phyloP scores from a whole-genome alignment of 2,113 vertebrate species.

The Talpa occidentalis region DNA sequence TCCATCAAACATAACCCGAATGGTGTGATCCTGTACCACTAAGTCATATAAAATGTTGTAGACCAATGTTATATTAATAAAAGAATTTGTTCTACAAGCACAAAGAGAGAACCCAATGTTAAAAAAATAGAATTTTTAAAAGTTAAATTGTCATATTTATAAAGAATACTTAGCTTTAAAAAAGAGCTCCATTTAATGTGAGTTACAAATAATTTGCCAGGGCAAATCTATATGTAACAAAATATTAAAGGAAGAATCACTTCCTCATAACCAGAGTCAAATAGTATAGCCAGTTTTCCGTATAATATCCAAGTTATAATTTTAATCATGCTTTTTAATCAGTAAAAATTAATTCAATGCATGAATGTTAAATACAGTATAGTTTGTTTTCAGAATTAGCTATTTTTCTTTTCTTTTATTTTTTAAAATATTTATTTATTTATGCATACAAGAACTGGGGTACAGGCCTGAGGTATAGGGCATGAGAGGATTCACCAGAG shows the following conservation, averaged over 20 bases:
- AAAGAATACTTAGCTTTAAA: slow-evolving; percentile 29
- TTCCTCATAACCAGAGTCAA: slow-evolving; percentile 7
- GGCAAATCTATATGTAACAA: slow-evolving; percentile 11
- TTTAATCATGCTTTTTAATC: slow-evolving; percentile 34
- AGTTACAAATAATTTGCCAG: slow-evolving; percentile 21
- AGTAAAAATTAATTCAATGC: slow-evolving; percentile 44
- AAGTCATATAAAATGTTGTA: too few relatives aligned
- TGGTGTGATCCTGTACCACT: too few relatives aligned
- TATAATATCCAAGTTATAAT: slow-evolving; percentile 11
- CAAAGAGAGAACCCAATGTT: not conserved
- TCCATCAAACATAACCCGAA: too few relatives aligned
- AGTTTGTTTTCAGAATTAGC: slow-evolving; percentile 47
- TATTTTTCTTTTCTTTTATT: too few relatives aligned
- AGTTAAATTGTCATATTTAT: not conserved
- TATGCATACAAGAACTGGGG: too few relatives aligned
- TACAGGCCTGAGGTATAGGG: too few relatives aligned
- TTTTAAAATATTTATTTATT: too few relatives aligned
- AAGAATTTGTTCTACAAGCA: too few relatives aligned
- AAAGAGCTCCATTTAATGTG: not conserved
- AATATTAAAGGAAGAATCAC: slow-evolving; percentile 26
- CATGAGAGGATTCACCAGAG: too few relatives aligned
- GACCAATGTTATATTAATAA: too few relatives aligned
- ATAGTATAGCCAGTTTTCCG: not conserved
- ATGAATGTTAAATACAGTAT: not conserved
- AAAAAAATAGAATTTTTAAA: slow-evolving; percentile 33